Conservation (phyloP, 2,113 vertebrate genomes). For the Gymnorhina tibicen region DNA sequence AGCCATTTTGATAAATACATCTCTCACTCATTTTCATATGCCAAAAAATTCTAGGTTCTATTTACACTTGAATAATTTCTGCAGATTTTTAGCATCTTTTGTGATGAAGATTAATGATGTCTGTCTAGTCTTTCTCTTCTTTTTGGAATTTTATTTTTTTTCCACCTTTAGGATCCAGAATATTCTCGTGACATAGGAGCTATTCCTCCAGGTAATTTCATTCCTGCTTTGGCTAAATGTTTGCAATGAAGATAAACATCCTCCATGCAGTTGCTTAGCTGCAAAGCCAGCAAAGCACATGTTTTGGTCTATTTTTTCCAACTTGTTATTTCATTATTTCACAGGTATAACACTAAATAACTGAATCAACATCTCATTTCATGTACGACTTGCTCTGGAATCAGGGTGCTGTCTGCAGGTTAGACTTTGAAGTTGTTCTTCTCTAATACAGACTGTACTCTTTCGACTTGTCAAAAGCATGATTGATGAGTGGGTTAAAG, state of each 20-base stretch:
- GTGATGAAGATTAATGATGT: neutral
- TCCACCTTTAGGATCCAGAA: fast-evolving
- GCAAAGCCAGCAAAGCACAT: neutral
- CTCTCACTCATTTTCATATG: neutral
- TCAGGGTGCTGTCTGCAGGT: neutral
- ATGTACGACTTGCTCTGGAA: neutral
- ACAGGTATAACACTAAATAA: neutral
- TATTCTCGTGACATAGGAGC: neutral
- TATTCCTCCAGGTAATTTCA: neutral
- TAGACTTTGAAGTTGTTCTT: neutral
- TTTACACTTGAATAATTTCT: neutral
- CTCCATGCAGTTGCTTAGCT: neutral
- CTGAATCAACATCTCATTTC: neutral
- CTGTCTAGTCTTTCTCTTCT: neutral
- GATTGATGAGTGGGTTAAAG: conserved; percentile 21
- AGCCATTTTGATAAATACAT: neutral
- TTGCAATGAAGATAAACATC: neutral
- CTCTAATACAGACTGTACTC: neutral
- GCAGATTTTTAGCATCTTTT: neutral
- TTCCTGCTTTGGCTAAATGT: neutral
- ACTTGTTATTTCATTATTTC: neutral
- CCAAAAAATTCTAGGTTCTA: neutral
- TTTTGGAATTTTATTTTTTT: neutral
- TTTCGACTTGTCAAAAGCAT: conserved; percentile 12
- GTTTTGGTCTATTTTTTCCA: neutral